Conservation (phyloP, 2,113 vertebrate species). For the Garra rufa region DNA sequence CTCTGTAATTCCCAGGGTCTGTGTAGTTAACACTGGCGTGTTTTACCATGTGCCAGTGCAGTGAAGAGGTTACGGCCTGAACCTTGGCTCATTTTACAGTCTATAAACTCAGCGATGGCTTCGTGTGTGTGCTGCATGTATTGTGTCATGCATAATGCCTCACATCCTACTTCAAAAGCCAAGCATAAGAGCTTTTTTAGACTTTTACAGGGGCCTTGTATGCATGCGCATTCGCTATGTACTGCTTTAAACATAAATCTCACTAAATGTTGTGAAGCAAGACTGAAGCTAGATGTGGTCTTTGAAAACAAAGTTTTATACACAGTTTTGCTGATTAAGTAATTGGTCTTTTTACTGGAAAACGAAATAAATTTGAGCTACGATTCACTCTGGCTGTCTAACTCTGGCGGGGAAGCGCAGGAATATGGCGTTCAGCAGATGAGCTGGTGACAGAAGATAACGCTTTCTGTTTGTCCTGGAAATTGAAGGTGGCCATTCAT, state of each 20-base stretch:
- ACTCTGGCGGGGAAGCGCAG: not conserved
- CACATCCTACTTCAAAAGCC: slow-evolving; percentile 32
- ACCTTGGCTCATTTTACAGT: slow-evolving; percentile 24
- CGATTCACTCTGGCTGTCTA: not conserved
- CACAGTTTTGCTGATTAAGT: not conserved
- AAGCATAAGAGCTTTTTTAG: not conserved
- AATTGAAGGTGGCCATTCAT: slow-evolving; percentile 28
- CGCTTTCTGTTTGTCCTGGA: slow-evolving; percentile 43
- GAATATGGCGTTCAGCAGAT: not conserved
- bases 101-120: slow-evolving; percentile 29
- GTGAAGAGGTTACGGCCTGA: slow-evolving; percentile 18
- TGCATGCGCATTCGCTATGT: not conserved
- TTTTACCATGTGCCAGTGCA: slow-evolving; percentile 7
- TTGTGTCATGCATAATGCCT: slow-evolving; percentile 27
- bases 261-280: not conserved
- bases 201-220: not conserved
- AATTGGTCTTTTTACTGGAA: not conserved
- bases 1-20: slow-evolving; percentile 12
- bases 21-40: not conserved
- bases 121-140: slow-evolving; percentile 27
- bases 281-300: not conserved
- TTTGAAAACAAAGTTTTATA: not conserved
- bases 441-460: slow-evolving; percentile 24
- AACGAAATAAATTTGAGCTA: not conserved
- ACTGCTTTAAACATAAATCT: not conserved